Evolutionary conservation across 2,888 invertebrate species (phyloP).

Genomic region (Apamea sordens): DNA sequence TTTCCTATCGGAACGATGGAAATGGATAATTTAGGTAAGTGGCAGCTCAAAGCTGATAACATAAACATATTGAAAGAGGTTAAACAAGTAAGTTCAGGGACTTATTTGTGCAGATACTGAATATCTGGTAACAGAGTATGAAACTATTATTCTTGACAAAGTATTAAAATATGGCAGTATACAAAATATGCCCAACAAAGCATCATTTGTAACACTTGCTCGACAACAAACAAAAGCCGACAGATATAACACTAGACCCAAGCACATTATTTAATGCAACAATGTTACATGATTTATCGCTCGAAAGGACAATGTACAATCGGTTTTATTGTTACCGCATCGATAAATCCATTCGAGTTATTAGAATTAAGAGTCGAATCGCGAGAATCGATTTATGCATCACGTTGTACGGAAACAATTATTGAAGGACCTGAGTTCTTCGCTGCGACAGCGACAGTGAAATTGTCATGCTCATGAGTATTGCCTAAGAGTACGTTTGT

Average conservation of each 20-base stretch:
- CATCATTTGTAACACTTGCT: conserved; percentile 58
- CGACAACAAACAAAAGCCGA: conserved; percentile 61
- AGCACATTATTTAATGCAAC: conserved; percentile 64
- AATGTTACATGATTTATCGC: conserved; percentile 74
- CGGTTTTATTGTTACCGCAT: conserved; percentile 79
- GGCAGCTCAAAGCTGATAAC: conserved; percentile 12
- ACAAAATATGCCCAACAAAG: conserved; percentile 51
- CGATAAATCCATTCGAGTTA: conserved; percentile 77
- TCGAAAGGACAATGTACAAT: conserved; percentile 79
- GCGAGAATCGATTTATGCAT: conserved; percentile 82
- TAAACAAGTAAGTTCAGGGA: neutral
- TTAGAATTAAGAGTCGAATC: conserved; percentile 76
- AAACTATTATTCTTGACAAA: conserved; percentile 11
- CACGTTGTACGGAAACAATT: conserved; percentile 82
- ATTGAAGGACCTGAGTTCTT: conserved; percentile 65
- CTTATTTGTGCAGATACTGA: neutral
- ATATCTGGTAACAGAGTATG: neutral
- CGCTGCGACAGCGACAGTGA: conserved; percentile 78
- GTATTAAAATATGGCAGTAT: conserved; percentile 35
- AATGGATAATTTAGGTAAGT: conserved; percentile 32
- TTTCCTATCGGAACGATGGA: conserved; percentile 33
- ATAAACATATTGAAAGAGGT: conserved; percentile 10
- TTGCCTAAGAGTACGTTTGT: conserved; percentile 74
- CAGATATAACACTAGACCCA: conserved; percentile 50
- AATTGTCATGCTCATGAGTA: conserved; percentile 74